phyloP scores from a whole-genome alignment of 2,888 invertebrate genomes.

The Andrena haemorrhoa region DNA sequence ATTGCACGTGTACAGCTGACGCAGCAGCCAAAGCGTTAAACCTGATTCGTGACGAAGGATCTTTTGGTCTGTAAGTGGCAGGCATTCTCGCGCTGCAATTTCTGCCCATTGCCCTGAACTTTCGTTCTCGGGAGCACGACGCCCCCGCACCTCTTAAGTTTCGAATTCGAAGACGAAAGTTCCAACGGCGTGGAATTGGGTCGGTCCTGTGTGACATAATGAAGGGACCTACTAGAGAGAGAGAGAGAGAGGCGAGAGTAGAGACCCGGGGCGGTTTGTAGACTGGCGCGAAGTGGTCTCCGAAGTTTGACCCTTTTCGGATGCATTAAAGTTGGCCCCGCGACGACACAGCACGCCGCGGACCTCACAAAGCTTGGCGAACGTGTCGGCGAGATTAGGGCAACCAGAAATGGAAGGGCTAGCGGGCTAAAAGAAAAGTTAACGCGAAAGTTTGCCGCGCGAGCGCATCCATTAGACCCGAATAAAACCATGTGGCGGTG shows the following conservation, averaged over 20 bases:
- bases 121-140: slow-evolving; percentile 44
- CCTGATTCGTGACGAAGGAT: background rate
- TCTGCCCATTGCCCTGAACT: slow-evolving; percentile 44
- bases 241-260: background rate
- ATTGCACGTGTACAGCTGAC: background rate
- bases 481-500: slow-evolving; percentile 16
- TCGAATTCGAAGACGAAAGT: slow-evolving; percentile 67
- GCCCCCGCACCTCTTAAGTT: slow-evolving; percentile 57
- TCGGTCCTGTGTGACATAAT: slow-evolving; percentile 67
- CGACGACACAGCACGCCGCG: slow-evolving; percentile 51
- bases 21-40: background rate
- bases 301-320: slow-evolving; percentile 73
- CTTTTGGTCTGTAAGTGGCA: slow-evolving; percentile 43
- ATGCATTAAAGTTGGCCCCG: slow-evolving; percentile 69
- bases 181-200: slow-evolving; percentile 63
- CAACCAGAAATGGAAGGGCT: slow-evolving; percentile 3
- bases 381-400: slow-evolving; percentile 61
- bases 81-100: slow-evolving; percentile 54
- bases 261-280: slow-evolving; percentile 61
- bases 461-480: slow-evolving; percentile 51
- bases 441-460: slow-evolving; percentile 51
- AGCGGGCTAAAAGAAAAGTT: slow-evolving; percentile 62
- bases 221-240: slow-evolving; percentile 51
- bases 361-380: slow-evolving; percentile 45
- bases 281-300: slow-evolving; percentile 66